phyloP scores from a whole-genome alignment of 1,140 invertebrate species.

The Antheraea mylitta region DNA sequence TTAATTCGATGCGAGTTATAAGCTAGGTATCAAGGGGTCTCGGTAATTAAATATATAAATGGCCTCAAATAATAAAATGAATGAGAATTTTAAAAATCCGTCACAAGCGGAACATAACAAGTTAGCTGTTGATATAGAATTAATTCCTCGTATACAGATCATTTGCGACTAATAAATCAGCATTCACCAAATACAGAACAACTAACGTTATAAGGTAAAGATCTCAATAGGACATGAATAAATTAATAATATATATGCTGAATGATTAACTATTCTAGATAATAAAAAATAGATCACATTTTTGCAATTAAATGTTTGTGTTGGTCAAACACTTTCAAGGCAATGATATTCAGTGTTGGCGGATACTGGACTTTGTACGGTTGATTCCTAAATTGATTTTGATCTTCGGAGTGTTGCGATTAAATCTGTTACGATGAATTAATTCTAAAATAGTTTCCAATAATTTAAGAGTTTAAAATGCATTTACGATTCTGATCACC shows the following conservation, averaged over 20 bases:
- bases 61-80: background rate
- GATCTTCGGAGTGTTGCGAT: too few relatives aligned
- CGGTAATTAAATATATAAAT: background rate
- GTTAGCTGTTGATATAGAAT: constrained; percentile 41
- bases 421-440: too few relatives aligned
- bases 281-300: too few relatives aligned
- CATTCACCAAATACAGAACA: constrained; percentile 45
- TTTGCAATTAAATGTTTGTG: too few relatives aligned
- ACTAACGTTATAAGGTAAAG: background rate
- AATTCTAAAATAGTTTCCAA: too few relatives aligned
- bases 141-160: constrained; percentile 67
- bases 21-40: background rate
- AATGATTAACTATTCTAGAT: too few relatives aligned
- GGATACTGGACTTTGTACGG: too few relatives aligned
- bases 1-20: constrained; percentile 3
- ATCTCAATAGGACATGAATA: constrained; percentile 3
- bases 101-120: constrained; percentile 31
- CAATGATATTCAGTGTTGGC: too few relatives aligned
- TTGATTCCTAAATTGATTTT: too few relatives aligned
- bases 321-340: too few relatives aligned
- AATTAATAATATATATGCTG: background rate
- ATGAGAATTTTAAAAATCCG: background rate
- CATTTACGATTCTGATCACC: too few relatives aligned
- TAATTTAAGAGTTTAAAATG: too few relatives aligned
- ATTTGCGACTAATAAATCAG: constrained; percentile 62